Evolutionary conservation across 2,888 invertebrate genomes (phyloP), one percentile per base, ranked within the genome.

Genomic region (Pelosia muscerda): DNA sequence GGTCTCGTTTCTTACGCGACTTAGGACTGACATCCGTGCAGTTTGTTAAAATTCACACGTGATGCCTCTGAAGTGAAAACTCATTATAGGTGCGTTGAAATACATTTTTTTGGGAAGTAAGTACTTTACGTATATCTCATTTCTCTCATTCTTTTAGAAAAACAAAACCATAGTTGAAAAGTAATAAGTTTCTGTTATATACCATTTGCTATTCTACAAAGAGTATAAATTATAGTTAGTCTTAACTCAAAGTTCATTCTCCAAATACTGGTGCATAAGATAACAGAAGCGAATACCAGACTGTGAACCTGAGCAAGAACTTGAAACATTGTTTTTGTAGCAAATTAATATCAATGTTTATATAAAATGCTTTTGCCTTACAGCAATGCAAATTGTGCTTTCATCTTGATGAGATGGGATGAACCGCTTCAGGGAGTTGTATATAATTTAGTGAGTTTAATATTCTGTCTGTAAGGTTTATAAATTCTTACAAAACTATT

Each of bases 251-350:
- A 69, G 53, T 63, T 56, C 22, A 63, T 38, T 62, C 13, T 28
- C 25, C 22, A 49, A 69, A 69, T 23, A 49, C 10, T 23, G 19
- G 6, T 59, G 38, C 19, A 49, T 23, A 62, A 56, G 38, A 42
- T 23, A 63, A 42, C 42, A 65, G 54, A 19, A 69, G 54, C 15
- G 22, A 71, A 72, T 57, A 69, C 72, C 71, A 75, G 79, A 73
- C 75, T 55, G 34, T 71, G 75, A 79, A 76, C 79, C 70, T 73
- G 74, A 57, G 58, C 65, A 49, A 72, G 81, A 76, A 79, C 79
- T 76, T 73, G 74, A 71, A 74, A 73, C 67, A 73, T 63, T 68
- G 55, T 28, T 64, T 69, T 71, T 69, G 57, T 62, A 71, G 65
- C 28, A 78, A 74, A 72, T 76, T 72, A 72, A 79, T 73, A 73